Conservation (phyloP, 2,113 vertebrate species). For the Lichenostomus cassidix region DNA sequence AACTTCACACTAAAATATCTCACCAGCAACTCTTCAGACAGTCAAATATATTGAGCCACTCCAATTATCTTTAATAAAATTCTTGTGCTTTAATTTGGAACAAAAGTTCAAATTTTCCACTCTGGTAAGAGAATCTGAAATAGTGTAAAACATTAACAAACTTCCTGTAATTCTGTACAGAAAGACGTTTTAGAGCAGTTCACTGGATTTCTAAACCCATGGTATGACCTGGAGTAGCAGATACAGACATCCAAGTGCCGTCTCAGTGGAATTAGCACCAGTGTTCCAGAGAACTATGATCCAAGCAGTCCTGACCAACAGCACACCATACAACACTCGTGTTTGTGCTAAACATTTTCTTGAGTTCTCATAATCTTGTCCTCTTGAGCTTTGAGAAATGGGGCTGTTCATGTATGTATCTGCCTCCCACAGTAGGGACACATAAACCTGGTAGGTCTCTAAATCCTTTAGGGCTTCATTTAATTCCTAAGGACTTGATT, state of each 20-base stretch:
- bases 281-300: neutral
- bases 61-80: neutral
- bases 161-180: neutral
- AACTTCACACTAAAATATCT: neutral
- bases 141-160: neutral
- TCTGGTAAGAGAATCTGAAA: neutral
- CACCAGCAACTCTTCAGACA: neutral
- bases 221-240: neutral
- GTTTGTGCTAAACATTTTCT: neutral
- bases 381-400: accelerated
- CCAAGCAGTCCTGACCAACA: neutral
- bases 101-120: neutral
- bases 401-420: neutral
- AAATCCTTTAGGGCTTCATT: neutral
- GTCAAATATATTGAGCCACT: neutral
- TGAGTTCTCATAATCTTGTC: neutral
- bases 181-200: neutral
- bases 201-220: neutral
- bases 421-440: neutral
- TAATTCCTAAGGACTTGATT: neutral
- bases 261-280: neutral
- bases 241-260: neutral
- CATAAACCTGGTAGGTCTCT: neutral
- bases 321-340: accelerated
- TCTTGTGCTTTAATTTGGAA: neutral